Evolutionary conservation across 2,888 invertebrate genomes (phyloP).

Genomic region (Synanthedon formicaeformis): DNA sequence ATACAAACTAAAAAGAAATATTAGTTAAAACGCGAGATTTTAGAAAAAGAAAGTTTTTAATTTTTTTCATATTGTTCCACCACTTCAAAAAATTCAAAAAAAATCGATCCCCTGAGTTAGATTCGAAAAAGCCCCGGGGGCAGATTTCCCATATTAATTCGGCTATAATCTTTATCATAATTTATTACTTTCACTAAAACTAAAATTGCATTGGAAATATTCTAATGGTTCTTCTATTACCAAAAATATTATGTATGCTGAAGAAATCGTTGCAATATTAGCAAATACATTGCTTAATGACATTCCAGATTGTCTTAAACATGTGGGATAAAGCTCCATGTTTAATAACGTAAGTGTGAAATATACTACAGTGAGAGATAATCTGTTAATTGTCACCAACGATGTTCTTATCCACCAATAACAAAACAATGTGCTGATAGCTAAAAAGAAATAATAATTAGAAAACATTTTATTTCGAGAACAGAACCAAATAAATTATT

Average conservation of each 20-base stretch:
- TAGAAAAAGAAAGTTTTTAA: too few species aligned
- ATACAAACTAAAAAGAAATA: too few species aligned
- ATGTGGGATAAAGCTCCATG: conserved; percentile 77
- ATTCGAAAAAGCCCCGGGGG: too few species aligned
- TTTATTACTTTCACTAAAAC: too few species aligned
- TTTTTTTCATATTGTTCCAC: too few species aligned
- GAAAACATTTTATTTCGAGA: too few species aligned
- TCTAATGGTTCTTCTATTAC: conserved; percentile 28
- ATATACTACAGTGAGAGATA: conserved; percentile 66
- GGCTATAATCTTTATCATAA: too few species aligned
- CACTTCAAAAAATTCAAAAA: too few species aligned
- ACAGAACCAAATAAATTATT: too few species aligned
- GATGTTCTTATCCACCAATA: conserved; percentile 33
- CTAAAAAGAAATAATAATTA: conserved; percentile 3
- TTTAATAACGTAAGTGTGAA: conserved; percentile 72
- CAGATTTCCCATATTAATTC: too few species aligned
- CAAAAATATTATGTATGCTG: conserved; percentile 72
- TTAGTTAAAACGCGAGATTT: too few species aligned
- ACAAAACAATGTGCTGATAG: conserved; percentile 16
- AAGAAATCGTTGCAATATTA: conserved; percentile 65
- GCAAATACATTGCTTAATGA: conserved; percentile 70
- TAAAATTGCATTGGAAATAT: not conserved
- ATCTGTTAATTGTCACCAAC: conserved; percentile 57
- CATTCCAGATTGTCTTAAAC: conserved; percentile 74
- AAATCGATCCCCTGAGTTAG: too few species aligned